Base-by-base conservation (phyloP, 2,888 invertebrate genomes). In the Anarsia innoxiella region DNA sequence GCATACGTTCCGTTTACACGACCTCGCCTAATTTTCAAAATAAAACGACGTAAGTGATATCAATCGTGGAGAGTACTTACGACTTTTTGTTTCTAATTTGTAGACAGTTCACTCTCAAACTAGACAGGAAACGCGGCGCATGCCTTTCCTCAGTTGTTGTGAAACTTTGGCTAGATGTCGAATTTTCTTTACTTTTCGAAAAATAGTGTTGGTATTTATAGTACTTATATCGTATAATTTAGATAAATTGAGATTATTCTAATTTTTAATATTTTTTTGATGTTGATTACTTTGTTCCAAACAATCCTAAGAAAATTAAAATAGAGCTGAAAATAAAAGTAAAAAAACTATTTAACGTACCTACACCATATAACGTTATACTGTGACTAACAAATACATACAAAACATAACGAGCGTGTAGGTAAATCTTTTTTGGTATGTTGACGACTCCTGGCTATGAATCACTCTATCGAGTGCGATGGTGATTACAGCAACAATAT, bases 121-220 rank as follows among this genome's bases (percentile, higher is more conserved):
- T 76, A 66, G 75, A 74, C 79, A 66, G 83, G 83, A 83, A 83
- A 65, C 59, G 52, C 51, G 59, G 58, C 68, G 73, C 76, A 70
- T 83, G 56, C 79, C 80, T 70, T 70, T 73, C 59, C 56, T 59
- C 82, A 78, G 78, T 50, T 58, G 64, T 64, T 46, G 51, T 40
- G 60, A 79, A 79, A 8, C 19, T 19, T 5, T 8, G 19, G 50
- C 4, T 19, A n/a, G n/a, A n/a, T n/a, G n/a, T n/a, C n/a, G n/a
- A n/a, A n/a, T n/a, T n/a, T n/a, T n/a, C n/a, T n/a, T n/a, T n/a
- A n/a, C n/a, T n/a, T n/a, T n/a, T n/a, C n/a, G n/a, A n/a, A n/a
- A n/a, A n/a, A n/a, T n/a, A n/a, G n/a, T n/a, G n/a, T n/a, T n/a
- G n/a, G n/a, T n/a, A n/a, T n/a, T n/a, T n/a, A n/a, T n/a, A n/a